Evolutionary conservation across 2,797 vertebrate genomes (phyloP).

Genomic region (Manis pentadactyla): DNA sequence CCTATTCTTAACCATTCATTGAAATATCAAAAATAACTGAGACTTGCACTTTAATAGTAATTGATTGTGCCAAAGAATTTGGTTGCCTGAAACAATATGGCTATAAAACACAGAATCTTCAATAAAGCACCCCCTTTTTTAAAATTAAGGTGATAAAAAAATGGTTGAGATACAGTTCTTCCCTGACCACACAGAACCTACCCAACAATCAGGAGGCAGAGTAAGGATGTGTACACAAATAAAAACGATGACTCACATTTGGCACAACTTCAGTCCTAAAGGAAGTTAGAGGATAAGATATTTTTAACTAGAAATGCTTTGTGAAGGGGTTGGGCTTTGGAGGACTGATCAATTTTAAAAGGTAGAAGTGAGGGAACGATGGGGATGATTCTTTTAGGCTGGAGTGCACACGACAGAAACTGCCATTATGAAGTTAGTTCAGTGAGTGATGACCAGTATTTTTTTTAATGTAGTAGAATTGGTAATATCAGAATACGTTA

Average conservation of each 20-base stretch:
- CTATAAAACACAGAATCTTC: background rate
- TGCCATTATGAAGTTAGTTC: background rate
- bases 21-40: background rate
- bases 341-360: background rate
- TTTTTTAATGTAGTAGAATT: background rate
- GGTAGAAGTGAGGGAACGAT: background rate
- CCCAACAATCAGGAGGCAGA: background rate
- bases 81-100: conserved; percentile 1
- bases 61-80: background rate
- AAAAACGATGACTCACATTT: background rate
- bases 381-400: background rate
- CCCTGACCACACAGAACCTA: background rate
- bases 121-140: background rate
- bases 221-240: background rate
- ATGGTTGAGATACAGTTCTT: background rate
- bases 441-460: background rate
- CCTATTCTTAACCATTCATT: background rate
- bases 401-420: background rate
- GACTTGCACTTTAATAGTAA: background rate
- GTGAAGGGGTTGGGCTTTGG: background rate
- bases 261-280: background rate
- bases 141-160: background rate
- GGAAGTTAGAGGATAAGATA: background rate
- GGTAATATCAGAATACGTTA: background rate
- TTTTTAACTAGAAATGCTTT: background rate